Percentiles rank a stretch among this genome's conserved stretches.
Conservation (phyloP, 2,888 invertebrate species). For the Metalampra italica region DNA sequence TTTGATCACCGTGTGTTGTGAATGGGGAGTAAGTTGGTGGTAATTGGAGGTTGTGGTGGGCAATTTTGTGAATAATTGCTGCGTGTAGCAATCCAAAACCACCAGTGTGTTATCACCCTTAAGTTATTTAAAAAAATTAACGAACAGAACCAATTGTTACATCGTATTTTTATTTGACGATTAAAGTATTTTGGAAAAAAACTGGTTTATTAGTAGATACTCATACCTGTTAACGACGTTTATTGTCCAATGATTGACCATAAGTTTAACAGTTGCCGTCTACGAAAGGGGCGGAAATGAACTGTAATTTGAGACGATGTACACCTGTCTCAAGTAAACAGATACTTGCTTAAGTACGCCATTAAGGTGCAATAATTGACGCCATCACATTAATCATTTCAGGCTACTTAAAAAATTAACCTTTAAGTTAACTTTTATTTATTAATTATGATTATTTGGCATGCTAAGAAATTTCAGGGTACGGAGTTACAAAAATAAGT, state of each 20-base stretch:
- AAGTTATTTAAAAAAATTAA: too few species aligned
- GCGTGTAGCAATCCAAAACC: too few species aligned
- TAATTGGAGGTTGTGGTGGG: background rate
- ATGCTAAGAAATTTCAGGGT: too few species aligned
- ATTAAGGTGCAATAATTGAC: constrained; percentile 14
- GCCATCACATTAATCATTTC: constrained; percentile 9
- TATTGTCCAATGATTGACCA: too few species aligned
- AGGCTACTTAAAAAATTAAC: background rate
- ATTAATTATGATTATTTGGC: too few species aligned
- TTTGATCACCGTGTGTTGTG: constrained; percentile 24
- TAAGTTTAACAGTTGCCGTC: background rate
- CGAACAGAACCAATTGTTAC: too few species aligned
- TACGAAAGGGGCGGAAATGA: background rate
- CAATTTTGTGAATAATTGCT: background rate
- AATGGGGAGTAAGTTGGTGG: background rate
- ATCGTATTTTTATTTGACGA: too few species aligned
- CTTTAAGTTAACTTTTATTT: background rate
- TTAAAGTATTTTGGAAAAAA: too few species aligned
- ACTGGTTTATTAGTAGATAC: too few species aligned
- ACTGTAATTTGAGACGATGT: constrained; percentile 8
- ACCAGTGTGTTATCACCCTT: too few species aligned
- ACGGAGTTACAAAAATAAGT: too few species aligned
- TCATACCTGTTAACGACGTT: too few species aligned
- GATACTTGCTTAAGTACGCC: constrained; percentile 7
- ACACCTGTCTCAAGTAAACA: constrained; percentile 1